Conservation (phyloP, 2,888 invertebrate genomes). For the Pristionchus japonicus region DNA sequence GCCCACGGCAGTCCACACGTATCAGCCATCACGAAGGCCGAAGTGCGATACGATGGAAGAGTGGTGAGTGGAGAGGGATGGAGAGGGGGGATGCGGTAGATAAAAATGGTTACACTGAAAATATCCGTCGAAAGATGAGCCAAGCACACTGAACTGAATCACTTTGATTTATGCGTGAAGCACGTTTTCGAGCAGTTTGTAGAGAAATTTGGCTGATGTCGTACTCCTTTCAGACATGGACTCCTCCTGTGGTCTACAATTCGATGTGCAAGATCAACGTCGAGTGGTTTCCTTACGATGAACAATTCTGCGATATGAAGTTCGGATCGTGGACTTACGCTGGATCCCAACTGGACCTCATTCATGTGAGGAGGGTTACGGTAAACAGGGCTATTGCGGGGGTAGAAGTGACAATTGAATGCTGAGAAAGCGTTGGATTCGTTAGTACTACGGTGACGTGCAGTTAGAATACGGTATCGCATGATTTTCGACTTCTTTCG, state of each 20-base stretch:
- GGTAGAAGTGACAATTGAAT: no score
- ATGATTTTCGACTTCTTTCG: neutral
- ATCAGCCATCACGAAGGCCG: slow-evolving; percentile 66
- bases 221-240: slow-evolving; percentile 62
- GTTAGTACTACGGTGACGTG: no score
- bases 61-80: slow-evolving; percentile 53
- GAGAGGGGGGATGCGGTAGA: neutral
- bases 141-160: no score
- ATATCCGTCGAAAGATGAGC: no score
- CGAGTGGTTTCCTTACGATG: slow-evolving; percentile 73
- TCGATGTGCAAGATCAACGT: slow-evolving; percentile 73
- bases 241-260: slow-evolving; percentile 71
- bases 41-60: slow-evolving; percentile 64
- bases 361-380: slow-evolving; percentile 62
- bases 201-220: no score
- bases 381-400: no score
- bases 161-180: no score
- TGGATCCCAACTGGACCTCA: slow-evolving; percentile 72
- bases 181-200: no score
- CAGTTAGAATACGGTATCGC: no score
- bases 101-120: neutral
- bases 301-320: slow-evolving; percentile 72
- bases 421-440: no score
- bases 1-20: slow-evolving; percentile 73
- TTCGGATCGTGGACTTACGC: slow-evolving; percentile 75